Base-by-base conservation (phyloP, 53 echinoderm and acorn worm genomes). In the Paracentrotus lividus region DNA sequence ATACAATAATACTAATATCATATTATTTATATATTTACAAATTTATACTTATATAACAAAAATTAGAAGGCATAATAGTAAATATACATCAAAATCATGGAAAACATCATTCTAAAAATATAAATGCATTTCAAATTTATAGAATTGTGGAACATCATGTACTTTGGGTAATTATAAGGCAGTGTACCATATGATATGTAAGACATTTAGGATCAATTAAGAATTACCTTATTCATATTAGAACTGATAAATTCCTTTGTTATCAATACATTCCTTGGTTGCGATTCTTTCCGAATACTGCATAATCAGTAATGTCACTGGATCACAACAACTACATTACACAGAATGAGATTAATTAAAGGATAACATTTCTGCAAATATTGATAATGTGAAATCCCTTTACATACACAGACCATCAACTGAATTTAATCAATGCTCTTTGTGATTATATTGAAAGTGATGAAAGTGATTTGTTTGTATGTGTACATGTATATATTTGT, bases 1-100 rank as follows among this genome's bases (percentile, higher is more conserved):
- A 10, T 81, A 47, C 44, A 81, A 10, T 81, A 81, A 47, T 81
- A 47, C 23, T 7, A 45, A 81, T 47, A 38, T 76, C 40, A 12
- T 16, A 8, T 81, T 16, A 44, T 81, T 81, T 81, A 81, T 18
- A 81, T 81, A 81, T 81, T 23, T 81, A 81, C 81, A 81, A 26
- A 47, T 13, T 78, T 78, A 81, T 12, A 47, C 26, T 78, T 78
- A 81, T 12, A 81, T 1, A 47, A 81, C n/a, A 47, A 44, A n/a
- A 45, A 43, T 40, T 1, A 72, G 81, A 81, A 81, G 33, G 13
- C 81, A 81, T 45, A 26, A n/a, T 81, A 26, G 9, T 81, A 47
- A 81, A 47, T 45, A 81, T 24, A 44, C 47, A 76, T 42, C 76
- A 27, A 45, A 81, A 42, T 49, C 81, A 49, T 47, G n/a, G 42